Base-by-base conservation (phyloP, 2,888 invertebrate species). In the Acanthococcus lagerstroemiae region DNA sequence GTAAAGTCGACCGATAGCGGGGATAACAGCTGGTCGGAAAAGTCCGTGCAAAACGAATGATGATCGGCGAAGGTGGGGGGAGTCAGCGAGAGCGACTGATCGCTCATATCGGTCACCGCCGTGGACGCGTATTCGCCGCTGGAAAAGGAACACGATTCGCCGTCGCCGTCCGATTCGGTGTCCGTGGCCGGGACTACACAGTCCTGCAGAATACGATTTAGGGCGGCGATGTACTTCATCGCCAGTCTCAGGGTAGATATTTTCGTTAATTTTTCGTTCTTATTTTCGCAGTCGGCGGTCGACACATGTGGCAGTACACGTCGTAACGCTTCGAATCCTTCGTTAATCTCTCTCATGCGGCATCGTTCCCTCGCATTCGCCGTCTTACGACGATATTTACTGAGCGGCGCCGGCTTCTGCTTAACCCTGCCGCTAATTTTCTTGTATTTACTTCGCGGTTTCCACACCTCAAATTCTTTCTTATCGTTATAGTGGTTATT, bases 311-410 rank as follows among this genome's bases (percentile, higher is more conserved):
- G 93, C 12, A 94, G 86, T 24, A 86, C 88, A 17, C 82, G 80
- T 24, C 90, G 80, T 7, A 94, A 79, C 1, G 85, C 82, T 74
- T 92, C 92, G 76, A 93, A 94, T 1, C 92, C 93, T 68, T 84
- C 82, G 78, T 94, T 94, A 72, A 94, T 92, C 75, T 92, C 92
- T 56, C 88, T 80, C 92, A 93, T 93, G 66, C 93, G 82, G 70
- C 85, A 86, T 30, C 93, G 77, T 74, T 94, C 93, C 27, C 93
- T 78, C 0, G 91, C 90, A 78, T 93, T 94, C 15, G 93, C 93
- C 0, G 91, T 91, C 80, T 90, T 89, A 72, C 93, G 81, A 25
- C 92, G 67, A 17, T 69, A 69, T 80, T 92, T 93, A 79, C 90
- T 90, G 71, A 93, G 80, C 7, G 84, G 84, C 15, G 87, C 86